Base-by-base conservation (phyloP, 2,888 invertebrate genomes). In the Acleris laterana region DNA sequence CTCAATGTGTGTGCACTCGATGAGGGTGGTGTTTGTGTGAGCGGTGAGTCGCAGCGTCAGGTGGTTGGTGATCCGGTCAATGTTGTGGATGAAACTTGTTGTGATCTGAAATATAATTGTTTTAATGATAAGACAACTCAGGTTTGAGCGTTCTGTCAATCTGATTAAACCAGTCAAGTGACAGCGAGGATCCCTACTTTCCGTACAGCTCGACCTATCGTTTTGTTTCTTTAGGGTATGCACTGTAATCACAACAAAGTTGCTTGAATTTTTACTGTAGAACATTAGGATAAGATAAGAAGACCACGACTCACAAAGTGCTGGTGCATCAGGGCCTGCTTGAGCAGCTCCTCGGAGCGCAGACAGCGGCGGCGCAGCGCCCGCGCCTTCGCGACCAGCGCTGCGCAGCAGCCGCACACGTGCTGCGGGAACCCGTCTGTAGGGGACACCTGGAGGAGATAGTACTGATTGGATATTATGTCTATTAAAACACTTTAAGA, bases 371-470 rank as follows among this genome's bases (percentile, higher is more conserved):
- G 9, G 17, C 57, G 49, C 13, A 65, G 32, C 32, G 50, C 60
- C 3, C 20, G 53, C 0, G 53, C 42, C 49, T 55, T 50, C 5
- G 11, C 9, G 13, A 65, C 16, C 13, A 65, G 65, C 17, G n/a
- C n/a, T 7, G n/a, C 25, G 50, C 65, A 65, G 20, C 49, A 60
- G n/a, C n/a, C 28, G 42, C 65, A 65, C 9, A 65, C 17, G 9
- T 65, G 65, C 32, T 44, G 65, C 13, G 65, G 65, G n/a, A 28
- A 50, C 25, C 65, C 65, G 25, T 65, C 65, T 20, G 9, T 0
- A 2, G 9, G 3, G 3, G 28, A 44, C 17, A 65, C 55, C 65
- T 65, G 49, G 13, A 13, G 1, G 32, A 32, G 11, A 38, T 13
- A 13, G 5, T 0, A 5, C 5, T 25, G 5, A n/a, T n/a, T n/a